Conservation (phyloP, 2,888 invertebrate species). For the Oscheius sp. region DNA sequence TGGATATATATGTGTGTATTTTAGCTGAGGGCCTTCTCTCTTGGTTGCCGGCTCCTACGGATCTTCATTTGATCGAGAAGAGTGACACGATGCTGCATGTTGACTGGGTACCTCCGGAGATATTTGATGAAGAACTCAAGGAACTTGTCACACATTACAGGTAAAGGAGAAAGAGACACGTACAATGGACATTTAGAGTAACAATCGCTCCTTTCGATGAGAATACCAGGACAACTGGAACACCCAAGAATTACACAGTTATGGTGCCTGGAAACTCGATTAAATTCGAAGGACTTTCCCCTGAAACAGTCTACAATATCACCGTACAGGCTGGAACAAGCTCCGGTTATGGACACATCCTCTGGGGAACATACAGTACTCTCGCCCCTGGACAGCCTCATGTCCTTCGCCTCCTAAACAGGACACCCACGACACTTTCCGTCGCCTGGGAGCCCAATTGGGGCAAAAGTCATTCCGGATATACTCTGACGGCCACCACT, state of each 20-base stretch:
- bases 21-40: constrained; percentile 61
- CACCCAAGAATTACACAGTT: constrained; percentile 71
- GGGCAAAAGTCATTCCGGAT: constrained; percentile 69
- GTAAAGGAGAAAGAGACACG: constrained; percentile 14
- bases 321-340: constrained; percentile 73
- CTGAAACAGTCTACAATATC: constrained; percentile 73
- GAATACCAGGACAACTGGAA: constrained; percentile 60
- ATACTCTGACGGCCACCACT: constrained; percentile 67
- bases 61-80: constrained; percentile 72
- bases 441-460: constrained; percentile 73
- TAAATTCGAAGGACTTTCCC: constrained; percentile 68
- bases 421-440: constrained; percentile 72
- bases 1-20: constrained; percentile 5
- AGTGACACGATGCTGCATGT: constrained; percentile 73
- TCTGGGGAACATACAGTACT: constrained; percentile 74
- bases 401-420: constrained; percentile 68
- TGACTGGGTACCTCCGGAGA: constrained; percentile 71
- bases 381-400: constrained; percentile 70
- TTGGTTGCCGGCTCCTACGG: constrained; percentile 72
- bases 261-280: constrained; percentile 69
- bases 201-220: constrained; percentile 72
- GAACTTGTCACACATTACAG: constrained; percentile 72
- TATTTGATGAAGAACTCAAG: constrained; percentile 67
- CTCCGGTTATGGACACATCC: constrained; percentile 68
- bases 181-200: constrained; percentile 47